These are phyloP conservation scores for Rhabdornis inornatus DNA, from an alignment of 2,113 vertebrate species.

Conservation along the genomic window DNA sequence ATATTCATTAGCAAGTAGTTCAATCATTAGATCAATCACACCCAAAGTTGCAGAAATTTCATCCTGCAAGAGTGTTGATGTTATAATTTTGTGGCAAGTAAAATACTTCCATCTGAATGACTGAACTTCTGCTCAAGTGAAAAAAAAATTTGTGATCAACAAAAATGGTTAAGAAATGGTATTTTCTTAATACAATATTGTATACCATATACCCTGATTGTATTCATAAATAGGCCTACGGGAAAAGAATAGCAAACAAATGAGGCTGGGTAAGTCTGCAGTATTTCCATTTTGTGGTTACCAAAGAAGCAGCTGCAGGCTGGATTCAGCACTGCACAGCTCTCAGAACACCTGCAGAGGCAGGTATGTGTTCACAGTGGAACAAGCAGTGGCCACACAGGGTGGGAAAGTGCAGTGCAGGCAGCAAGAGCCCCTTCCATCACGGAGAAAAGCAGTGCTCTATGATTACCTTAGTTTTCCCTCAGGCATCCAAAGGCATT, in stretches of 20 bases:
- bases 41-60: neutral
- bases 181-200: neutral
- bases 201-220: neutral
- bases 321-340: neutral
- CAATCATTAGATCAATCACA: neutral
- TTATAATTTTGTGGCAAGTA: neutral
- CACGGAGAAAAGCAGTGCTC: neutral
- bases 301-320: neutral
- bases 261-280: neutral
- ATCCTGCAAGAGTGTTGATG: neutral
- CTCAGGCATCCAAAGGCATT: neutral
- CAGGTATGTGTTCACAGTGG: rapidly evolving
- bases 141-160: neutral
- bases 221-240: neutral
- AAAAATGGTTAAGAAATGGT: neutral
- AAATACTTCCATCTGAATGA: neutral
- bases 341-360: neutral
- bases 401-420: neutral
- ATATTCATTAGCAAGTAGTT: neutral
- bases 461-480: neutral
- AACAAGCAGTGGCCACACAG: rapidly evolving
- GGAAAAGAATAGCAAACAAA: neutral
- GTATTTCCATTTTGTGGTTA: neutral
- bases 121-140: neutral
- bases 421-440: neutral